Evolutionary conservation across 2,888 invertebrate genomes (phyloP).

Genomic region (Gibbula magus): DNA sequence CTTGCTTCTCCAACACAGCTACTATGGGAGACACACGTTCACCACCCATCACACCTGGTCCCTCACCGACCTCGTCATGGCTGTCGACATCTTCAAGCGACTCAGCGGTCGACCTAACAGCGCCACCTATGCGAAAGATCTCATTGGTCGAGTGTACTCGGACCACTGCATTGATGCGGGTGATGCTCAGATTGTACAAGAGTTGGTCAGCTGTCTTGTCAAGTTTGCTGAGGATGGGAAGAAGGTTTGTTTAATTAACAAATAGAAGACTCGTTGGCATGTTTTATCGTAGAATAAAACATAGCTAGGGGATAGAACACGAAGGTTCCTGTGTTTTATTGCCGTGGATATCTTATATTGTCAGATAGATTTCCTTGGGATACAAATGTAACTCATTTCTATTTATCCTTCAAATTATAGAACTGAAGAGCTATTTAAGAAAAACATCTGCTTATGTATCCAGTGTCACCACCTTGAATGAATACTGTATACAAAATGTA

Average conservation of each 20-base stretch:
- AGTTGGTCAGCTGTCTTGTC: conserved; percentile 34
- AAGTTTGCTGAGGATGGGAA: conserved; percentile 29
- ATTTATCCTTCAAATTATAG: no score
- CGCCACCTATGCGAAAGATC: conserved; percentile 40
- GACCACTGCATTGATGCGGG: conserved; percentile 52
- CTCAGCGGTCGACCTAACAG: conserved; percentile 49
- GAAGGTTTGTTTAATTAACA: conserved; percentile 25
- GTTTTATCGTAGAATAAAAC: no score
- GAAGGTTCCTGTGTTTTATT: no score
- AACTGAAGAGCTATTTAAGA: no score
- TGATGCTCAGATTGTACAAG: conserved; percentile 46
- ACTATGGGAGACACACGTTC: conserved; percentile 64
- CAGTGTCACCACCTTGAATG: no score
- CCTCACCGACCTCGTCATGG: conserved; percentile 62
- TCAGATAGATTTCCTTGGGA: not conserved
- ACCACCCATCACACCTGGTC: conserved; percentile 62
- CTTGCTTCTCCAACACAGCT: conserved; percentile 64
- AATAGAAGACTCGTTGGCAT: no score
- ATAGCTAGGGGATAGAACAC: not conserved
- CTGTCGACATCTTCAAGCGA: conserved; percentile 59
- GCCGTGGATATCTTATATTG: no score
- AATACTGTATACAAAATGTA: no score
- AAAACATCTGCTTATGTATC: no score
- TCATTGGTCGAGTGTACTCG: conserved; percentile 58
- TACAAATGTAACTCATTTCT: no score